These are phyloP conservation scores for Gulo gulo DNA, from an alignment of 2,113 vertebrate genomes.

Conservation along the genomic window DNA sequence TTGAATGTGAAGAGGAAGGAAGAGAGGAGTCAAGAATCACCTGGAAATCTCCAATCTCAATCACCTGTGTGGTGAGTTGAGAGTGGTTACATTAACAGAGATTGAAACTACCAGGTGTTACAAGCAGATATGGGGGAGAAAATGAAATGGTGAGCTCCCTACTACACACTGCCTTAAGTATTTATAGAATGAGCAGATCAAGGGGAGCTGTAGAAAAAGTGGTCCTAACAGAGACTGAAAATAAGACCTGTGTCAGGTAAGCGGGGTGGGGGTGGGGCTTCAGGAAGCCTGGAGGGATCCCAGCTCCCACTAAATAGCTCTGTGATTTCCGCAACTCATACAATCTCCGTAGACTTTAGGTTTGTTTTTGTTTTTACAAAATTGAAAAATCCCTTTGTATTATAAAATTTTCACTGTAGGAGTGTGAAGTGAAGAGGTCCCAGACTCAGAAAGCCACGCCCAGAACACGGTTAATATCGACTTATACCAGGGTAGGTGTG, in stretches of 20 bases:
- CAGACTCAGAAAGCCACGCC: background rate
- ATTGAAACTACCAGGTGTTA: background rate
- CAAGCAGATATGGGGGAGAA: background rate
- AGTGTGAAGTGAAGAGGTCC: background rate
- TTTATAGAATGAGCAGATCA: background rate
- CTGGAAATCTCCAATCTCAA: background rate
- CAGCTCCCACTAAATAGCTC: background rate
- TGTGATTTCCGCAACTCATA: background rate
- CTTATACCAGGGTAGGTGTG: background rate
- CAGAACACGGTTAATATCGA: background rate
- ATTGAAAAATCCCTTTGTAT: background rate
- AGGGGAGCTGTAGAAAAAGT: background rate
- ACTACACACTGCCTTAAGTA: background rate
- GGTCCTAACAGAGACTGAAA: background rate
- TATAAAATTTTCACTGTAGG: background rate
- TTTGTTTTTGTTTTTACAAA: background rate
- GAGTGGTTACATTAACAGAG: background rate
- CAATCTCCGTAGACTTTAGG: background rate
- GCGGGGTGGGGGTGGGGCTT: rapidly evolving
- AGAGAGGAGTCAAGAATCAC: background rate
- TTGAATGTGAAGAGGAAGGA: background rate
- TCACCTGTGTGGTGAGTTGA: background rate
- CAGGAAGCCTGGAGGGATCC: background rate
- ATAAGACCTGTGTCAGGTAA: background rate
- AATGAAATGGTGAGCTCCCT: background rate